Evolutionary conservation across 2,113 vertebrate genomes (phyloP).

Genomic region (Bostrychus sinensis): DNA sequence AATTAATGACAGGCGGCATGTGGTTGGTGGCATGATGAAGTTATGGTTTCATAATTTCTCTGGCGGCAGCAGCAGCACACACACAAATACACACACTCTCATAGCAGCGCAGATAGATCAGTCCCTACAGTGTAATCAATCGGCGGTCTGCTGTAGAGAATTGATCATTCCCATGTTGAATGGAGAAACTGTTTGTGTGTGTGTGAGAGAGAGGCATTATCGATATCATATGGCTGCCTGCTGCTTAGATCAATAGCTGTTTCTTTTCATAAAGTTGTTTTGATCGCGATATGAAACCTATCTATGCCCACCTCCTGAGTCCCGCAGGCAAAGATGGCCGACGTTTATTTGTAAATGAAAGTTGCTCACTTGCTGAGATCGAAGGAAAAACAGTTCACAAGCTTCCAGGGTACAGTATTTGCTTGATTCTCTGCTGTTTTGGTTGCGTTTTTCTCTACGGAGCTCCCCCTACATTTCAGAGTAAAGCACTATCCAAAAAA

Average conservation of each 20-base stretch:
- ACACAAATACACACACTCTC: conserved; percentile 2
- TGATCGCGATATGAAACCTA: conserved; percentile 56
- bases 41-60: conserved; percentile 10
- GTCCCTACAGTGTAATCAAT: conserved; percentile 46
- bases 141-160: conserved; percentile 38
- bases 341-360: too few relatives aligned
- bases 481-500: too few relatives aligned
- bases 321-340: too few relatives aligned
- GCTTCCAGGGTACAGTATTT: too few relatives aligned
- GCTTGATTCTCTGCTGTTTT: too few relatives aligned
- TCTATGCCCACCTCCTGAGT: conserved; percentile 18
- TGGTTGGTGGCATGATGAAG: conserved; percentile 14
- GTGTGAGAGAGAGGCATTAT: conserved; percentile 46
- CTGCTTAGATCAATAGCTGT: conserved; percentile 63
- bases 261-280: conserved; percentile 68
- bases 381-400: too few relatives aligned
- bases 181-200: conserved; percentile 10
- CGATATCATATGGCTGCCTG: conserved; percentile 61
- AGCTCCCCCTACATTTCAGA: too few relatives aligned
- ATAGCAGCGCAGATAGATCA: conserved; percentile 29
- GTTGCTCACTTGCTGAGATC: too few relatives aligned
- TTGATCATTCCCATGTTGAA: conserved; percentile 53
- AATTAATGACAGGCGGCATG: conserved; percentile 24
- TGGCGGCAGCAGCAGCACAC: conserved; percentile 17
- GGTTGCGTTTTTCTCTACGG: too few relatives aligned